These are phyloP conservation scores for Platypus cylindrus DNA, from an alignment of 2,888 invertebrate genomes.

Conservation along the genomic window DNA sequence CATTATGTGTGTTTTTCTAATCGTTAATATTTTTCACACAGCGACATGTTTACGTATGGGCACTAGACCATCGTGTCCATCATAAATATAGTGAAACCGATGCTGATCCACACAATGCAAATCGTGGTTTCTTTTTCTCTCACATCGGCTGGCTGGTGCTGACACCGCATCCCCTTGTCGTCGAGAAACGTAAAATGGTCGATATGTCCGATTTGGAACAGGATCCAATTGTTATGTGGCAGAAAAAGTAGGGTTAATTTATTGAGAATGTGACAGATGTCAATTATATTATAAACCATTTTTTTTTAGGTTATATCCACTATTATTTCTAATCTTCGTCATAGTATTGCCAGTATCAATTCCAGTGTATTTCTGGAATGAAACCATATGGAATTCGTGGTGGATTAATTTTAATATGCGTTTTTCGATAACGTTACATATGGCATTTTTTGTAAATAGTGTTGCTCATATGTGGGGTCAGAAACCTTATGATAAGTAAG, in stretches of 20 bases:
- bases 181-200: slow-evolving; percentile 50
- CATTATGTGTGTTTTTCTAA: no score
- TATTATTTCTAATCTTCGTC: slow-evolving; percentile 59
- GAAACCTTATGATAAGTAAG: slow-evolving; percentile 77
- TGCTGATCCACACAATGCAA: slow-evolving; percentile 73
- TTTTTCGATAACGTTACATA: slow-evolving; percentile 75
- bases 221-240: slow-evolving; percentile 65
- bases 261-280: not conserved
- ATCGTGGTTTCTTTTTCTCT: slow-evolving; percentile 65
- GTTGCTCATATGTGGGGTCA: slow-evolving; percentile 90
- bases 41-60: slow-evolving; percentile 79
- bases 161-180: slow-evolving; percentile 70
- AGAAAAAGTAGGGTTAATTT: slow-evolving; percentile 42
- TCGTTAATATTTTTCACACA: slow-evolving; percentile 34
- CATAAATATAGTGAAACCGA: slow-evolving; percentile 82
- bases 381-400: slow-evolving; percentile 64
- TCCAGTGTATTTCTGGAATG: slow-evolving; percentile 76
- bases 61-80: slow-evolving; percentile 75
- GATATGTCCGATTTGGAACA: slow-evolving; percentile 59
- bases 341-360: slow-evolving; percentile 62
- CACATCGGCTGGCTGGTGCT: slow-evolving; percentile 87
- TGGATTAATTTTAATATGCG: slow-evolving; percentile 70
- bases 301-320: slow-evolving; percentile 50
- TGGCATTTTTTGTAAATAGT: slow-evolving; percentile 91
- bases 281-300: not conserved